Evolutionary conservation across 2,113 vertebrate genomes (phyloP), one percentile per base, ranked within the genome.

Genomic region (Tautogolabrus adspersus): DNA sequence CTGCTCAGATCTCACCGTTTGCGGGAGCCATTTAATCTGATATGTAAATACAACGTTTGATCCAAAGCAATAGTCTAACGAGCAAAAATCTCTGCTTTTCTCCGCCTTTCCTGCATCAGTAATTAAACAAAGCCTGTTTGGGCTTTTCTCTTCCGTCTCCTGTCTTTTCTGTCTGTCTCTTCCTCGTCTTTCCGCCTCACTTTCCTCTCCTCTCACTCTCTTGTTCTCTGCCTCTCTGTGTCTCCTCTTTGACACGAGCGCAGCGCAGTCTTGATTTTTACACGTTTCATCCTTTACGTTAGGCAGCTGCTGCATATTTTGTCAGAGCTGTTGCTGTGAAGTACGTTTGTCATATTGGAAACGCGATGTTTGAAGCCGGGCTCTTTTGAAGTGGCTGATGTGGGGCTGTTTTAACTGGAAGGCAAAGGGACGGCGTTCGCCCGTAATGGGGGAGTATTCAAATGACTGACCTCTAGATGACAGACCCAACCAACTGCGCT

Each of bases 21-120:
- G 75, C 87, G 94, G 94, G 94, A 95, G 95, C 95, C 93, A 94
- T 96, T 95, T 96, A 97, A 97, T 98, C 96, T 95, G 95, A 96
- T 96, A 98, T 97, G 97, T 97, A 98, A 98, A 98, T 98, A 96
- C 92, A 93, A 88, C 88, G 93, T 95, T 96, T 96, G 96, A 95
- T 96, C 95, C 95, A 95, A 94, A 95, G 94, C 86, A 87, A 92
- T 89, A 91, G 93, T 92, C 94, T 97, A 97, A 98, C 95, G 95
- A 97, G 95, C 93, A 90, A 83, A 89, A 95, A 79, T 86, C 77
- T 88, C 90, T 61, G 74, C 72, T 79, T 88, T 89, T 81, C 85
- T 71, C 78, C 68, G 59, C 85, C 88, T 90, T 88, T 83, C 86
- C 85, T 68, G 49, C 77, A 38, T 85, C 93, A 93, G 86, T 96